Evolutionary conservation across 1,140 invertebrate genomes (phyloP), one percentile per base, ranked within the genome.

Genomic region (Listronotus oregonensis): DNA sequence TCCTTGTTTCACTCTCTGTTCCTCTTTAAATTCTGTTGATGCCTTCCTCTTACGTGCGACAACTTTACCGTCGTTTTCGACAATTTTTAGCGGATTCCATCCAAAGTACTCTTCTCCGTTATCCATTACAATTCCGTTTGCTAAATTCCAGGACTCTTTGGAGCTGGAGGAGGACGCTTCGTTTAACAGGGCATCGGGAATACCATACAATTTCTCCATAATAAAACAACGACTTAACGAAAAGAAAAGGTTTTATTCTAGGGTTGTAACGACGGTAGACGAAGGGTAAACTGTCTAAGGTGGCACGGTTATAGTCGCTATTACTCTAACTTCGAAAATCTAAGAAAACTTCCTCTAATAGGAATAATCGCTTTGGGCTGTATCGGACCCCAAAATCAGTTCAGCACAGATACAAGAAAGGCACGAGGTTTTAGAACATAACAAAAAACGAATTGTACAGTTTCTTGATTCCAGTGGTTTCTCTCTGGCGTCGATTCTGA

Each of bases 361-460:
- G 21, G 17, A 51, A 9, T 8, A 11, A 3, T 31, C 10, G 17
- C 15, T 40, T 7, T 15, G 51, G 51, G 55, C 18, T 15, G 15
- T 44, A 58, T 58, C 55, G 55, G 9, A 21, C 55, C 40, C 21
- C 21, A n/a, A 58, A 15, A 21, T 27, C 15, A 55, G 27, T 17
- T 18, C 31, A 21, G 15, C n/a, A 56, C 17, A 56, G 12, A 10
- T 18, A 17, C 12, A 6, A 15, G n/a, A 51, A 51, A 51, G n/a
- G 49, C 49, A 21, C 17, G 15, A 56, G 18, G 34, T 71, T 76
- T 82, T 91, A 91, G 81, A 91, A 91, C 80, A 91, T 87, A 55
- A 91, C 90, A 78, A 91, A 91, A 81, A 91, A 91, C 54, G 89
- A 91, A 80, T 91, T 91, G 80, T 91, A 91, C 77, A 91, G 80